phyloP scores from a whole-genome alignment of 2,888 invertebrate genomes.

The Lutraria lutraria region DNA sequence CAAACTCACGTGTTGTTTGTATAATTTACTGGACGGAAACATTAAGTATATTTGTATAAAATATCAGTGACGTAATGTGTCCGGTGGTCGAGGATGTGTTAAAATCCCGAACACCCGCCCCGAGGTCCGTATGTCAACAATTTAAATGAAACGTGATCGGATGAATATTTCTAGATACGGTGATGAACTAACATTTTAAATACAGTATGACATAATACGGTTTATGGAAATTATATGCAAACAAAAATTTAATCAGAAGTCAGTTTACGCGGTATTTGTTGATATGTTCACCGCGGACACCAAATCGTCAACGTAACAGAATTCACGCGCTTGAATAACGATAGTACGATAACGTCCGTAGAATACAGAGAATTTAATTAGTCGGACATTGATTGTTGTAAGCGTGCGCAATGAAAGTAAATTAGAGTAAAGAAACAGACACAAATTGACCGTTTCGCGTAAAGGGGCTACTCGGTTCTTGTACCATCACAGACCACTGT shows the following conservation, averaged over 20 bases:
- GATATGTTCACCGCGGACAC: neutral
- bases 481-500: neutral
- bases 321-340: neutral
- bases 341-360: neutral
- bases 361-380: neutral
- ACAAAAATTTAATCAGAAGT: neutral
- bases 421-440: neutral
- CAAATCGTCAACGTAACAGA: neutral
- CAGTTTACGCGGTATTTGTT: neutral
- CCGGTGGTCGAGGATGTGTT: slow-evolving; percentile 3
- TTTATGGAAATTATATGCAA: slow-evolving; percentile 13
- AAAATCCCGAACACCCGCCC: slow-evolving; percentile 5
- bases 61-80: slow-evolving; percentile 20
- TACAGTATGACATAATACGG: slow-evolving; percentile 12
- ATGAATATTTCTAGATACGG: neutral
- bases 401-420: slow-evolving; percentile 33
- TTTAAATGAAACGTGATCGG: slow-evolving; percentile 21
- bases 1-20: too few species aligned
- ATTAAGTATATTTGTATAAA: neutral
- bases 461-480: slow-evolving; percentile 4
- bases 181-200: neutral
- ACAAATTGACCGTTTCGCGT: slow-evolving; percentile 20
- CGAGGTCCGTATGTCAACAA: slow-evolving; percentile 27
- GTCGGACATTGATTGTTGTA: neutral
- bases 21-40: too few species aligned